A percentile compares a stretch with the other conserved stretches of the same genome.
Conservation (phyloP, 2,888 invertebrate genomes). For the Pachliopta kotzebuea region DNA sequence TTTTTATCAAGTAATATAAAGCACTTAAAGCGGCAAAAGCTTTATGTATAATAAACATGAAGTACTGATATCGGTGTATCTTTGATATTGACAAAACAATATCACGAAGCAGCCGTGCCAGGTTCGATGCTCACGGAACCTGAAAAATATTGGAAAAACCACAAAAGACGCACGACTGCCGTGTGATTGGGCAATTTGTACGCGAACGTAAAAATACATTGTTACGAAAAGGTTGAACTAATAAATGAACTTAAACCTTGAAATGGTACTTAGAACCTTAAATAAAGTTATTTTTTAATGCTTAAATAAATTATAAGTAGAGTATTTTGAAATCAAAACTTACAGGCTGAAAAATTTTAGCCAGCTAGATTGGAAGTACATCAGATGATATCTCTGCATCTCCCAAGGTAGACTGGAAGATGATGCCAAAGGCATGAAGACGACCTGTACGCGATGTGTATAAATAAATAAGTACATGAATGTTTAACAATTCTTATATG, state of each 20-base stretch:
- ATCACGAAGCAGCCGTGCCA: slow-evolving; percentile 50
- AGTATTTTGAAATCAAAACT: no score
- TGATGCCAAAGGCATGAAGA: no score
- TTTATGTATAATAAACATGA: slow-evolving; percentile 31
- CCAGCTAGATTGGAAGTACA: no score
- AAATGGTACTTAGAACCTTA: background rate
- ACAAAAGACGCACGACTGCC: slow-evolving; percentile 47
- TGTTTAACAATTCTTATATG: no score
- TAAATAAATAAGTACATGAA: no score
- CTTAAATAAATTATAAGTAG: background rate
- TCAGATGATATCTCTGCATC: no score
- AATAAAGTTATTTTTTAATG: background rate
- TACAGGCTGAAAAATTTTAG: no score
- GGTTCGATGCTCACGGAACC: slow-evolving; percentile 51
- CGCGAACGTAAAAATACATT: slow-evolving; percentile 5
- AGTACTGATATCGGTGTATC: slow-evolving; percentile 38
- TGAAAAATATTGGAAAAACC: slow-evolving; percentile 59
- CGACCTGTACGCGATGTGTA: no score
- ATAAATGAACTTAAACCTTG: slow-evolving; percentile 3
- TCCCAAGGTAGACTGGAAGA: no score
- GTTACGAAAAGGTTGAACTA: slow-evolving; percentile 7
- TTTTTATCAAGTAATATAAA: background rate
- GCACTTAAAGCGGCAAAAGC: slow-evolving; percentile 2
- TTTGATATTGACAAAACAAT: slow-evolving; percentile 58
- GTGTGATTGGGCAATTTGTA: slow-evolving; percentile 21